phyloP scores from a whole-genome alignment of 1,140 invertebrate genomes.

The Ditylenchus dipsaci region DNA sequence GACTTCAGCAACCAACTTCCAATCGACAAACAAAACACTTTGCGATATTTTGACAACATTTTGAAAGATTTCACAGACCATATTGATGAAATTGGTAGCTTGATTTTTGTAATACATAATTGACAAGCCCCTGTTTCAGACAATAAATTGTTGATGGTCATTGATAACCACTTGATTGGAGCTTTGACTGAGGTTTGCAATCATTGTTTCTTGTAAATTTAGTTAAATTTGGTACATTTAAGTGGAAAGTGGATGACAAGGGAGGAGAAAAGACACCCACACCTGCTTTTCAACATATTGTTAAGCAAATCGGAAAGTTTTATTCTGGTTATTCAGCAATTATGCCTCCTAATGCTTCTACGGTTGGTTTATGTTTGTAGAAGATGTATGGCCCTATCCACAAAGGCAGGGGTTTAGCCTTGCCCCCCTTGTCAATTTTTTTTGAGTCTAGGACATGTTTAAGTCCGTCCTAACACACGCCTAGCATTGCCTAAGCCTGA shows the following conservation, averaged over 20 bases:
- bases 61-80: conserved; percentile 79
- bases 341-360: conserved; percentile 59
- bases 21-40: conserved; percentile 58
- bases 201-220: not conserved
- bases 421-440: too few species aligned
- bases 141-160: conserved; percentile 80
- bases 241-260: conserved; percentile 88
- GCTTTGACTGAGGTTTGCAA: conserved; percentile 38
- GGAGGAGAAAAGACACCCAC: conserved; percentile 92
- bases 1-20: conserved; percentile 62
- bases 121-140: conserved; percentile 60
- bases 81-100: conserved; percentile 72
- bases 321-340: conserved; percentile 75
- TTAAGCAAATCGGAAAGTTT: conserved; percentile 78
- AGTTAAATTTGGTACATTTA: conserved; percentile 5
- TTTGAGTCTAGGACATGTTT: too few species aligned
- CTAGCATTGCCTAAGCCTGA: too few species aligned
- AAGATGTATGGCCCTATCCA: conserved; percentile 6
- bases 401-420: too few species aligned
- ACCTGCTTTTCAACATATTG: conserved; percentile 81
- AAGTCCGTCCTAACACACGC: too few species aligned
- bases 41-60: conserved; percentile 64
- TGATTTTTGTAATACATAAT: too few species aligned
- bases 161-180: conserved; percentile 63
- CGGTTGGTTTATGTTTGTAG: conserved; percentile 65